Evolutionary conservation across 2,113 vertebrate genomes (phyloP), one percentile per base, ranked within the genome.

Genomic region (Sapayoa aenigma): DNA sequence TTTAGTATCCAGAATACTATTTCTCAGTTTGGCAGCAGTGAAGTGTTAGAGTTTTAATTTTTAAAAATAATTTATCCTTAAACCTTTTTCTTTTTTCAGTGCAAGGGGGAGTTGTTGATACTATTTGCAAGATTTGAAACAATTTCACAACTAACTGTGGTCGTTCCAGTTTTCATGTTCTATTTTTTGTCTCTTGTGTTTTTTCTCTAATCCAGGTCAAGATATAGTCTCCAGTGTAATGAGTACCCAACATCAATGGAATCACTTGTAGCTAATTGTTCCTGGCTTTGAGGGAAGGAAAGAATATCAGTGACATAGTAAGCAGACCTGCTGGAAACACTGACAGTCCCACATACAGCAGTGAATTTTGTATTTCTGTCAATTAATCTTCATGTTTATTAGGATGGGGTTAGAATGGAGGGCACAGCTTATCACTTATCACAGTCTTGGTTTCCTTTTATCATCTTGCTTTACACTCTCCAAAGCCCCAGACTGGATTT

Each of bases 361-460:
- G 71, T 18, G 73, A 68, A 71, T 53, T 89, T 80, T 81, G 15
- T 72, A 65, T 69, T 93, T 90, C 72, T 77, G 20, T 35, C n/a
- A 75, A 94, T 76, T 93, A 86, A 93, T 84, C 49, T 58, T 89
- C 47, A 46, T 9, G 44, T 74, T 94, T 90, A 66, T 68, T 95
- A 91, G 39, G 6, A 58, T 25, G 24, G 13, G 24, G 24, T 84
- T 87, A 55, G 37, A 16, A 62, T 73, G 60, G 33, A 77, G 12
- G 4, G 81, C 12, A 16, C 13, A 69, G 46, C 87, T 84, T 87
- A 58, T 94, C 58, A 31, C n/a, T 39, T 65, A 78, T 79, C 19
- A 31, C 25, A 21, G 15, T 44, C 68, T 66, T 24, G 8, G 39
- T 60, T 85, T 33, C 20, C 20, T 60, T 87, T 80, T 95, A 71